These are phyloP conservation scores for Steinernema hermaphroditum DNA, from an alignment of 2,888 invertebrate genomes.

Conservation along the genomic window DNA sequence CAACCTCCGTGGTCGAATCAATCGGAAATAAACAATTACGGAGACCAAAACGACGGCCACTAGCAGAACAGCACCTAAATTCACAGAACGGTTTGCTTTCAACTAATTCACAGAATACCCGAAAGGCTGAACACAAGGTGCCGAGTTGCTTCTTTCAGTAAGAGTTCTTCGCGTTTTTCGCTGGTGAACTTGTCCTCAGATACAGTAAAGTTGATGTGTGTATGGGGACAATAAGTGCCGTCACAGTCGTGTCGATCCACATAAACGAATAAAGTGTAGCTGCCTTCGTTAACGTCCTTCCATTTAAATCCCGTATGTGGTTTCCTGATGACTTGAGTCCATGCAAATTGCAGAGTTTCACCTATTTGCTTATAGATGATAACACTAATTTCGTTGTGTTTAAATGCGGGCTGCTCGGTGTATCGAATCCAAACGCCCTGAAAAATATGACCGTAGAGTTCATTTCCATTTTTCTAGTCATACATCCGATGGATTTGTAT, in stretches of 20 bases:
- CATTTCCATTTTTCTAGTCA: conserved; percentile 20
- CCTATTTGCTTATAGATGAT: background rate
- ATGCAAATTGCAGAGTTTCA: background rate
- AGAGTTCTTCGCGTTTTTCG: background rate
- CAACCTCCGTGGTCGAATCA: conserved; percentile 35
- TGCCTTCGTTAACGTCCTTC: conserved; percentile 37
- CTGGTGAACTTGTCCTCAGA: conserved; percentile 38
- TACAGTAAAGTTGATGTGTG: conserved; percentile 51
- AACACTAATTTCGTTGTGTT: background rate
- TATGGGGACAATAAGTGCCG: conserved; percentile 39
- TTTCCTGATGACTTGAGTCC: background rate
- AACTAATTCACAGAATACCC: too few species aligned
- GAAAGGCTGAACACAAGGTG: background rate
- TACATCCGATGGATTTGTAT: conserved; percentile 41
- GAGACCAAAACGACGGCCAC: conserved; percentile 23
- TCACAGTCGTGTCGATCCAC: conserved; percentile 53
- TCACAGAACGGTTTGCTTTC: background rate
- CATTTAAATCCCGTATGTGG: conserved; percentile 37
- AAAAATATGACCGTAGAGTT: conserved; percentile 20
- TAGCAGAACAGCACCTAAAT: background rate
- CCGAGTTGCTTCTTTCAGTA: conserved; percentile 8
- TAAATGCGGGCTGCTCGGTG: conserved; percentile 9
- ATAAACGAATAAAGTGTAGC: conserved; percentile 49
- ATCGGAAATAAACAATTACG: conserved; percentile 33
- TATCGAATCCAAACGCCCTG: conserved; percentile 44